phyloP scores from a whole-genome alignment of 2,113 vertebrate genomes.

The Myrmecobius fasciatus region DNA sequence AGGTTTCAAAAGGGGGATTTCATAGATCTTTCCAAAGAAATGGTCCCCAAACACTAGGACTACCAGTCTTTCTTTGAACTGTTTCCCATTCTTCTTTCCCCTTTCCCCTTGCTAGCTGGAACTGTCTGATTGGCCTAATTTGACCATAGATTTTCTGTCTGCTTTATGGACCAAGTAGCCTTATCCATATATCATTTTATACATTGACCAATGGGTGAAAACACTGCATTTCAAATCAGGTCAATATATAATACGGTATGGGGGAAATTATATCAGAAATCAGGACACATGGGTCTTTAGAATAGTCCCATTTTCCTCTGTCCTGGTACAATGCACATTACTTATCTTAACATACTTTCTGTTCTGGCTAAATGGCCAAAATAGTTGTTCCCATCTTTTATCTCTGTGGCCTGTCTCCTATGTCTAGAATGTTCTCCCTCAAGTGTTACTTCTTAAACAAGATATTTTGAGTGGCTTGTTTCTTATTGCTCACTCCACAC shows the following conservation, averaged over 20 bases:
- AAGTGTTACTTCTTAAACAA: background rate
- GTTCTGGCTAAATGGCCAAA: background rate
- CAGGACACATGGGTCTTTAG: background rate
- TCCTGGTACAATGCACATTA: background rate
- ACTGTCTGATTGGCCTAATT: background rate
- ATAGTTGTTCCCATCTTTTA: background rate
- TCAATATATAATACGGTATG: background rate
- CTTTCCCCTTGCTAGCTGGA: background rate
- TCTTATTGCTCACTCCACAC: background rate
- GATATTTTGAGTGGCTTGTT: background rate
- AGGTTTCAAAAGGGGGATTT: conserved; percentile 69
- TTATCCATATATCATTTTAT: background rate
- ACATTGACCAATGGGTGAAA: background rate
- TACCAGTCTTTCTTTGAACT: conserved; percentile 7
- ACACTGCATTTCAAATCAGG: background rate
- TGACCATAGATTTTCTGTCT: conserved; percentile 4
- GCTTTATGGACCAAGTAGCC: conserved; percentile 9
- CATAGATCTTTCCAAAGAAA: conserved; percentile 65
- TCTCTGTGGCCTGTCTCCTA: background rate
- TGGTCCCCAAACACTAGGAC: conserved; percentile 7
- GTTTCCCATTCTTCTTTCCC: background rate
- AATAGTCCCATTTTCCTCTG: background rate
- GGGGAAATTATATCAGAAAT: background rate
- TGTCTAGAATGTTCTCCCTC: background rate
- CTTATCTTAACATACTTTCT: background rate